phyloP scores from a whole-genome alignment of 2,797 vertebrate genomes.

The Falco biarmicus region DNA sequence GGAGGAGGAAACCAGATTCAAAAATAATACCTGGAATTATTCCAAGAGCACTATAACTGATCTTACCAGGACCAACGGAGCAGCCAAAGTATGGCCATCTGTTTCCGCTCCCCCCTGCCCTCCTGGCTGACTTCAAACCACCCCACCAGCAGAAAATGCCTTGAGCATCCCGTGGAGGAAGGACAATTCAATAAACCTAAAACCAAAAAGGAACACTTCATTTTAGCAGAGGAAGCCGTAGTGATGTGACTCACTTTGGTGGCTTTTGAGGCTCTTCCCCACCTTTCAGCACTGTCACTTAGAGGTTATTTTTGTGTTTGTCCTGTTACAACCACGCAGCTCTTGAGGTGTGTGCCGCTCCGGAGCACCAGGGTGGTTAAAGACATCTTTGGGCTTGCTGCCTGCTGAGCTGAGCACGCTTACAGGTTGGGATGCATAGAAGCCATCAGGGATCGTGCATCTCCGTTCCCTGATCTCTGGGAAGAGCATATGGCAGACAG shows the following conservation, averaged over 20 bases:
- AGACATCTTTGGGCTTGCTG: background rate
- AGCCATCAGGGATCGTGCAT: background rate
- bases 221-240: conserved; percentile 44
- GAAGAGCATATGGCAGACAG: background rate
- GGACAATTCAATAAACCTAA: conserved; percentile 56
- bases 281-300: background rate
- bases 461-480: background rate
- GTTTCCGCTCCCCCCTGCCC: conserved; percentile 56
- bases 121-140: conserved; percentile 32
- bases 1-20: conserved; percentile 53
- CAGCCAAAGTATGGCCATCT: conserved; percentile 49
- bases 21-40: conserved; percentile 68
- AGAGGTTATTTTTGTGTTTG: background rate
- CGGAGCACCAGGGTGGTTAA: background rate
- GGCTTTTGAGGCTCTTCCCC: conserved; percentile 50
- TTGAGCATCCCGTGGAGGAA: background rate
- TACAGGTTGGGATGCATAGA: background rate
- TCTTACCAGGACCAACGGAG: background rate
- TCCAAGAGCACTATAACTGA: conserved; percentile 56
- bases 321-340: background rate
- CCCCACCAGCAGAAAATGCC: conserved; percentile 6
- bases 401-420: background rate
- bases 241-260: background rate
- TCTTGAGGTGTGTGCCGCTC: rapidly evolving
- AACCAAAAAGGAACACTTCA: conserved; percentile 62